Evolutionary conservation across 2,797 vertebrate species (phyloP).

Genomic region (Melanotaenia parkinsoni): DNA sequence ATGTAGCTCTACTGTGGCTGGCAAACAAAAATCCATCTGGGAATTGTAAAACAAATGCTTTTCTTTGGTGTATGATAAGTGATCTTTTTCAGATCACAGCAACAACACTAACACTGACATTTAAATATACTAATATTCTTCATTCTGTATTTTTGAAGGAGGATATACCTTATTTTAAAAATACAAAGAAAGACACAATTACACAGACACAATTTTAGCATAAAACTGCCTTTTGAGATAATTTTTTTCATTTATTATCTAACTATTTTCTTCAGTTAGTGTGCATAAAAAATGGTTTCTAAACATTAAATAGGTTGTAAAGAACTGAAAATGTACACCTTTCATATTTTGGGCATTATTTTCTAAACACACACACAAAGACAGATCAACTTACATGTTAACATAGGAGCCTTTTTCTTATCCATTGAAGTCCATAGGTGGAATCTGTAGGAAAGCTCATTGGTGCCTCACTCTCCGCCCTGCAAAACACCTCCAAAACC

Average conservation of each 20-base stretch:
- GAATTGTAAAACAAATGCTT: slow-evolving; percentile 28
- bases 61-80: slow-evolving; percentile 40
- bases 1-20: slow-evolving; percentile 24
- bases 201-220: neutral
- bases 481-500: too few species aligned
- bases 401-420: too few species aligned
- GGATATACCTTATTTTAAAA: neutral
- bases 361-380: neutral
- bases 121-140: slow-evolving; percentile 14
- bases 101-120: neutral
- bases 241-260: neutral
- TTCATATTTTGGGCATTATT: too few species aligned
- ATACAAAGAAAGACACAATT: neutral
- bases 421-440: too few species aligned
- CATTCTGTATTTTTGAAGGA: neutral
- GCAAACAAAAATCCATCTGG: slow-evolving; percentile 27
- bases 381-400: neutral
- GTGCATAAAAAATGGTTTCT: neutral
- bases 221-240: neutral
- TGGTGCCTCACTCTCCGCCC: too few species aligned
- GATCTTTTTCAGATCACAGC: slow-evolving; percentile 11
- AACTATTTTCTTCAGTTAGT: neutral
- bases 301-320: neutral
- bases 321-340: too few species aligned
- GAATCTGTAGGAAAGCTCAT: too few species aligned